Evolutionary conservation across 2,113 vertebrate genomes (phyloP).

Genomic region (Oxyruncus cristatus): DNA sequence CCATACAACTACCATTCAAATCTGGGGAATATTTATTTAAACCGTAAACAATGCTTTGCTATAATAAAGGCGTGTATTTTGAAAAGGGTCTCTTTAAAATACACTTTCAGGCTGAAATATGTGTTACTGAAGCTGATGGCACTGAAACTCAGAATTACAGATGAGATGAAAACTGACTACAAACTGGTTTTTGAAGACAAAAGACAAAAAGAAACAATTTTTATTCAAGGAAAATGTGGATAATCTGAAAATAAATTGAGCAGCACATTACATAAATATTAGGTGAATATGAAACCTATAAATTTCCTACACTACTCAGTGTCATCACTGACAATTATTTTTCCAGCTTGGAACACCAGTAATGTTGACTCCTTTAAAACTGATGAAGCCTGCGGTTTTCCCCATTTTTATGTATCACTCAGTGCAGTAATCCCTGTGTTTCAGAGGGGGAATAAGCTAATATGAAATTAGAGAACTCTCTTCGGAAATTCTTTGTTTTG

Average conservation of each 20-base stretch:
- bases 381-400: not conserved
- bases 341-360: not conserved
- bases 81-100: not conserved
- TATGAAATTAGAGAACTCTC: constrained; percentile 24
- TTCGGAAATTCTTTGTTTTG: constrained; percentile 6
- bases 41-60: not conserved
- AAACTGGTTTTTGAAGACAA: not conserved
- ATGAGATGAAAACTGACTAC: not conserved
- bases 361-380: constrained; percentile 8
- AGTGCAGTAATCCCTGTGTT: not conserved
- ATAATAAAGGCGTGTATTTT: constrained; percentile 35
- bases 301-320: not conserved
- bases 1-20: not conserved
- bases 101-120: constrained; percentile 1
- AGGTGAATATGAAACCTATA: not conserved
- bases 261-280: not conserved
- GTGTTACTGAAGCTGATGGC: constrained; percentile 27
- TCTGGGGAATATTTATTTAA: constrained; percentile 10
- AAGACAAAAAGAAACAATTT: not conserved
- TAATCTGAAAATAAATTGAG: not conserved
- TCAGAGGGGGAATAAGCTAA: not conserved
- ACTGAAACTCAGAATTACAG: constrained; percentile 29
- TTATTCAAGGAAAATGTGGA: not conserved
- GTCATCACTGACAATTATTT: not conserved
- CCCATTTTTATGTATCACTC: not conserved